These are phyloP conservation scores for Drosophila robusta DNA, from an alignment of 2,888 invertebrate species.

Conservation along the genomic window DNA sequence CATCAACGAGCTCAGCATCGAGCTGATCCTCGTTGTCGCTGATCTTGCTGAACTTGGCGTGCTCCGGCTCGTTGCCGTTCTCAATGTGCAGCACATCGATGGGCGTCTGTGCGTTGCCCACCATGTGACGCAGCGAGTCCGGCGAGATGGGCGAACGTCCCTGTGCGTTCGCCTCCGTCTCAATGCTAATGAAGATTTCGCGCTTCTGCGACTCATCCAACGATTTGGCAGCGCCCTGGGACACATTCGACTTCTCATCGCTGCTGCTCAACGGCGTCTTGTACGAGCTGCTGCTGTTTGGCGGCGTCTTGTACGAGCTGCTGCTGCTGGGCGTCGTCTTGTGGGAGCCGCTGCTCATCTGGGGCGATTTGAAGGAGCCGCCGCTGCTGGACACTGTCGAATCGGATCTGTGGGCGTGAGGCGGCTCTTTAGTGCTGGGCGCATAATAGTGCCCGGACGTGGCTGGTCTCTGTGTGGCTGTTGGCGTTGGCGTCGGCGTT, in stretches of 20 bases:
- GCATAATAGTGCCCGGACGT: slow-evolving; percentile 21
- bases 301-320: slow-evolving; percentile 15
- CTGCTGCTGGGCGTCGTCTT: slow-evolving; percentile 25
- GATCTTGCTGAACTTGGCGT: slow-evolving; percentile 82
- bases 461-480: slow-evolving; percentile 38
- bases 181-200: slow-evolving; percentile 84
- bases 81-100: slow-evolving; percentile 82
- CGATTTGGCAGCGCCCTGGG: slow-evolving; percentile 8
- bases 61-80: slow-evolving; percentile 79
- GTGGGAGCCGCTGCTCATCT: slow-evolving; percentile 24
- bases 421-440: slow-evolving; percentile 50
- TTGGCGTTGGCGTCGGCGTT: slow-evolving; percentile 30
- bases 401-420: slow-evolving; percentile 64
- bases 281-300: slow-evolving; percentile 26
- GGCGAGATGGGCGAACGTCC: slow-evolving; percentile 79
- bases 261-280: slow-evolving; percentile 41
- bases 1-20: slow-evolving; percentile 44
- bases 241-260: slow-evolving; percentile 39
- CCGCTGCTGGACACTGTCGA: slow-evolving; percentile 42
- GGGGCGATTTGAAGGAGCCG: slow-evolving; percentile 32
- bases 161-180: slow-evolving; percentile 82
- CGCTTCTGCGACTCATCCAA: slow-evolving; percentile 66
- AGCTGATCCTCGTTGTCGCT: slow-evolving; percentile 77
- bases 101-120: slow-evolving; percentile 81
- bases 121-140: slow-evolving; percentile 77